Conservation (phyloP, 37 sponge, comb jelly and placozoan genomes). For the Oopsacas minuta region DNA sequence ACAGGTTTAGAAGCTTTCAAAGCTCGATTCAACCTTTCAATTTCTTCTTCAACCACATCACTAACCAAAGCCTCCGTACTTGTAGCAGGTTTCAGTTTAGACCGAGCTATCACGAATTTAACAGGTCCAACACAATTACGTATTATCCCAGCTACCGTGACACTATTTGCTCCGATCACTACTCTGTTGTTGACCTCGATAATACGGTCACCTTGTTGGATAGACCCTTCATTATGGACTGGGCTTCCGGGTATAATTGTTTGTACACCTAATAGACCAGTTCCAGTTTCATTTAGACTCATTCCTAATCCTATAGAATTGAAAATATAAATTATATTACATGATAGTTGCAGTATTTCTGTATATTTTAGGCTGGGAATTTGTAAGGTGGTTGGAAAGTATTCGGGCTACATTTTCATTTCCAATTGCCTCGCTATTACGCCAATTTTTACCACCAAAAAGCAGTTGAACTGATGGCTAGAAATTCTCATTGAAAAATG, state of each 20-base stretch:
- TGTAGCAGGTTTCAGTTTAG: background rate
- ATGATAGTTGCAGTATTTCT: no score
- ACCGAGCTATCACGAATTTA: background rate
- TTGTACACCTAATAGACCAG: background rate
- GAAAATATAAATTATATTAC: no score
- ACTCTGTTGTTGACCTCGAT: background rate
- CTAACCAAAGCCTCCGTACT: background rate
- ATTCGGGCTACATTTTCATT: no score
- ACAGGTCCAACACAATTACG: background rate
- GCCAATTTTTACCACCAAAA: no score
- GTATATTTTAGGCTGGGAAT: no score
- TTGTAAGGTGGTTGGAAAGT: no score
- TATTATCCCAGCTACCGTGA: background rate
- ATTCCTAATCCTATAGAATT: slow-evolving; percentile 7
- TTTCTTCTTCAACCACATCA: background rate
- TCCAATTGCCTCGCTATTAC: no score
- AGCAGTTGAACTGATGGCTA: no score
- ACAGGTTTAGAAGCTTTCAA: slow-evolving; percentile 13
- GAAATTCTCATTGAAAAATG: no score
- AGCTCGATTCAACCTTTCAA: slow-evolving; percentile 7
- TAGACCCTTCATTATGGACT: background rate
- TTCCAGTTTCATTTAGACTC: background rate
- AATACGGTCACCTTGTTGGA: background rate
- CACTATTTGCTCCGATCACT: background rate
- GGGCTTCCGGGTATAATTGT: background rate